Percentiles rank a stretch among this genome's conserved stretches.
These are phyloP conservation scores for Aleiodes sp. DNA, from an alignment of 1,140 invertebrate species.

Conservation along the genomic window DNA sequence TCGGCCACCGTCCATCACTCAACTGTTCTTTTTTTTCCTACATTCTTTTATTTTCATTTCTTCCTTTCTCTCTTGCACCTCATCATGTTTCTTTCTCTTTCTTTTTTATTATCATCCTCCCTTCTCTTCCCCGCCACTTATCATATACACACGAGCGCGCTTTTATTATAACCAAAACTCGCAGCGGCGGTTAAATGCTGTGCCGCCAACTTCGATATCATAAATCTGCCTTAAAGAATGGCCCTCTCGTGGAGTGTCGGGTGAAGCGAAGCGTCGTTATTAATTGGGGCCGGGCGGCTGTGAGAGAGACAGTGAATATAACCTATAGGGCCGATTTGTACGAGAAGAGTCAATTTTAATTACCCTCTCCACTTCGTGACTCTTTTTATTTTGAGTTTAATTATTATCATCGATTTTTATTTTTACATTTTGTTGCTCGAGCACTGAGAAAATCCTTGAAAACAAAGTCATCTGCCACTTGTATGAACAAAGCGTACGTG, in stretches of 20 bases:
- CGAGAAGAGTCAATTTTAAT: constrained; percentile 19
- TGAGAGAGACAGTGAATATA: constrained; percentile 23
- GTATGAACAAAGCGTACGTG: no score
- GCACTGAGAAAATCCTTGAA: no score
- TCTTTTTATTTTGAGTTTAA: no score
- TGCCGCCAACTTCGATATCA: constrained; percentile 45
- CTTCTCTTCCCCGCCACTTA: constrained; percentile 9
- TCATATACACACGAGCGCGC: constrained; percentile 25
- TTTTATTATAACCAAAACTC: constrained; percentile 46
- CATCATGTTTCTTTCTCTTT: neutral
- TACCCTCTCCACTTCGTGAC: neutral
- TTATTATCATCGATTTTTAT: no score
- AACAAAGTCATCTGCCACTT: no score
- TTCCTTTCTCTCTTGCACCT: constrained; percentile 29
- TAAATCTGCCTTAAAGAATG: constrained; percentile 49
- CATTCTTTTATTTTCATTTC: constrained; percentile 43
- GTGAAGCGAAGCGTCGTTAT: constrained; percentile 24
- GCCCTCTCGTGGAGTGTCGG: constrained; percentile 19
- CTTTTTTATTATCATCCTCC: neutral
- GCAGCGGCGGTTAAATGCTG: constrained; percentile 37
- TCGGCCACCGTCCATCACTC: constrained; percentile 61
- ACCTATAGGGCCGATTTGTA: neutral
- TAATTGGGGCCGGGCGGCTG: constrained; percentile 23
- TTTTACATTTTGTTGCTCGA: no score
- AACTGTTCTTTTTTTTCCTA: constrained; percentile 35